These are phyloP conservation scores for Coccyzus lansbergi DNA, from an alignment of 2,797 vertebrate species.

Conservation along the genomic window DNA sequence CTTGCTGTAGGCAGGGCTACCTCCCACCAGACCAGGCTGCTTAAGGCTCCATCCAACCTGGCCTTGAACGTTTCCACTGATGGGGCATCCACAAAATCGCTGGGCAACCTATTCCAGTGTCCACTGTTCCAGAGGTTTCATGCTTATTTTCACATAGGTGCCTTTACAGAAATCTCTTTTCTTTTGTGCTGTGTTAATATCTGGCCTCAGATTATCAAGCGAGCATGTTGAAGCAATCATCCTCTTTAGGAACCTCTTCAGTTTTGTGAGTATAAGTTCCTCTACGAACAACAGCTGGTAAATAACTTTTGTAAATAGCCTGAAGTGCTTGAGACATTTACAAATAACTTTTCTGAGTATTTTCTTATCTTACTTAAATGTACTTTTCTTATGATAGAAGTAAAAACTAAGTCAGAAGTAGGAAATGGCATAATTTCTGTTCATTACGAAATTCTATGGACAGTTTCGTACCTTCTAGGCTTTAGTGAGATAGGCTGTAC, in stretches of 20 bases:
- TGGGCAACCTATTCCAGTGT: too few relatives aligned
- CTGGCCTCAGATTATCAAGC: background rate
- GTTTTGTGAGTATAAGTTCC: background rate
- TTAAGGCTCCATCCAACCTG: too few relatives aligned
- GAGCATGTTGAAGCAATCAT: background rate
- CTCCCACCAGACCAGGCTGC: too few relatives aligned
- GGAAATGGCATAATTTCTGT: background rate
- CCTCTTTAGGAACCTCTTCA: background rate
- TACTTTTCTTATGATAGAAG: background rate
- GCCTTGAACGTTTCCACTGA: too few relatives aligned
- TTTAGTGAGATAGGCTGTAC: background rate
- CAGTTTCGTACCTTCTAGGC: background rate
- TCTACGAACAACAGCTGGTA: background rate
- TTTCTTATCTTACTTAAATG: background rate
- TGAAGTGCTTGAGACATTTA: background rate
- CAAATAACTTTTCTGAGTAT: background rate
- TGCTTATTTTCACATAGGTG: background rate
- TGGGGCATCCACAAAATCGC: too few relatives aligned
- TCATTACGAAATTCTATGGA: background rate
- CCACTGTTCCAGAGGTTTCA: background rate
- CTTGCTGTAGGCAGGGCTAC: too few relatives aligned
- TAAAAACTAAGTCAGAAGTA: background rate
- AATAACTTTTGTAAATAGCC: background rate
- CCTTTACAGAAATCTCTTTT: background rate
- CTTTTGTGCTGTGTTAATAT: background rate